Evolutionary conservation across 2,888 invertebrate species (phyloP), one percentile per base, ranked within the genome.

Genomic region (Noctuana brunneofusca): DNA sequence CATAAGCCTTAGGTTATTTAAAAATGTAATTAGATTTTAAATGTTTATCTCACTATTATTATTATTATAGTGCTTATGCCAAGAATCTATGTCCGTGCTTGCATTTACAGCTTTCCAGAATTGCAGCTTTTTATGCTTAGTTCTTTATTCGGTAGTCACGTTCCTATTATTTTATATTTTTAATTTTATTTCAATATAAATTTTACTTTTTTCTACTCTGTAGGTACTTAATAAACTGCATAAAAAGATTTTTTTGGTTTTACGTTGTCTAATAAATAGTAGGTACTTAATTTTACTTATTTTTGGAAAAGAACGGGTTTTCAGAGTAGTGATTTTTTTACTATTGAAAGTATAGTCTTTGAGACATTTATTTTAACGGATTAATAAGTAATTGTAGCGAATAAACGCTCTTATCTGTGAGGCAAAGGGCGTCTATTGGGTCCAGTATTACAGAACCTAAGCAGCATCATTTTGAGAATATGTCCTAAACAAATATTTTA

Each of bases 1-100:
- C 62, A 27, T 55, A 30, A 62, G 55, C 60, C 18, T 30, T 54
- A 60, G 60, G 32, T 53, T 59, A 53, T 55, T 35, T 14, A 27
- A 41, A 27, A 55, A n/a, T 55, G 46, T 46, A 46, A 5, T 46
- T 59, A 52, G 32, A 35, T 43, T 14, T 22, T 59, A 53, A 41
- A 46, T 22, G 22, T 16, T 53, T 41, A 52, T 48, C 48, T 54
- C 27, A 43, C 14, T 54, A 27, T 53, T 35, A 53, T 60, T 22
- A 32, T 14, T 52, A 46, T 50, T 56, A 12, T 56, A 57, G 63
- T 32, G n/a, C n/a, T n/a, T n/a, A 32, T 43, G 11, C 18, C 52
- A 57, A 49, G 38, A 20, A 62, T 62, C 41, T 62, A 41, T 46
- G 24, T 48, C 48, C 32, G 24, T 48, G 22, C 27, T 30, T 14